These are phyloP conservation scores for Embiotoca jacksoni DNA, from an alignment of 2,113 vertebrate genomes.

Conservation along the genomic window DNA sequence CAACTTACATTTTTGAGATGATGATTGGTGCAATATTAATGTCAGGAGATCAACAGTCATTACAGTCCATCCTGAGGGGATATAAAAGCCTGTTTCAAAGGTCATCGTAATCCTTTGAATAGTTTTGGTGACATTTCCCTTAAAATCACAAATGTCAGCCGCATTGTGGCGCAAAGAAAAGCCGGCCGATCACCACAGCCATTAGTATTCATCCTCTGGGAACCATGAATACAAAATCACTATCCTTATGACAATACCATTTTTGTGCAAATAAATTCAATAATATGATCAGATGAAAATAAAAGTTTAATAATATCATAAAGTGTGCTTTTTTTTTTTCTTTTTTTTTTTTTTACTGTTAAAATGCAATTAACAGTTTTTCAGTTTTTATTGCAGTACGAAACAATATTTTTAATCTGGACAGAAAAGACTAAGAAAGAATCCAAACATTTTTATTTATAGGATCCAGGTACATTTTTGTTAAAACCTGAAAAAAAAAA, in stretches of 20 bases:
- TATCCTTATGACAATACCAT: not conserved
- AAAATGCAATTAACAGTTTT: too few species aligned
- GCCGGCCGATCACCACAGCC: not conserved
- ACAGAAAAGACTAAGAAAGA: not conserved
- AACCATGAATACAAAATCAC: not conserved
- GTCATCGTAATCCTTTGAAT: not conserved
- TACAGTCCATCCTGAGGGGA: not conserved
- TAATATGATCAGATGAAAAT: not conserved
- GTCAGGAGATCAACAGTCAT: not conserved
- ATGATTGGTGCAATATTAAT: not conserved
- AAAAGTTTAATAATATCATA: too few species aligned
- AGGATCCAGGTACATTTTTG: too few species aligned
- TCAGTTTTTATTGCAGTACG: too few species aligned
- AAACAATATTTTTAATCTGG: too few species aligned
- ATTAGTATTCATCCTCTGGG: not conserved
- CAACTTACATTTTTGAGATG: not conserved
- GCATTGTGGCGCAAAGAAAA: not conserved
- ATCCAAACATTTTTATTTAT: not conserved
- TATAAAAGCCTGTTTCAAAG: not conserved
- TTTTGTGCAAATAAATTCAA: not conserved
- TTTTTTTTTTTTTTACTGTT: not conserved
- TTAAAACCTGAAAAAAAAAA: not conserved
- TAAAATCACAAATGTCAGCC: not conserved
- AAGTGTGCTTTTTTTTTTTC: too few species aligned
- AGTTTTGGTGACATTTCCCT: not conserved